These are phyloP conservation scores for Dysdera silvatica DNA, from an alignment of 1,140 invertebrate species.

Conservation along the genomic window DNA sequence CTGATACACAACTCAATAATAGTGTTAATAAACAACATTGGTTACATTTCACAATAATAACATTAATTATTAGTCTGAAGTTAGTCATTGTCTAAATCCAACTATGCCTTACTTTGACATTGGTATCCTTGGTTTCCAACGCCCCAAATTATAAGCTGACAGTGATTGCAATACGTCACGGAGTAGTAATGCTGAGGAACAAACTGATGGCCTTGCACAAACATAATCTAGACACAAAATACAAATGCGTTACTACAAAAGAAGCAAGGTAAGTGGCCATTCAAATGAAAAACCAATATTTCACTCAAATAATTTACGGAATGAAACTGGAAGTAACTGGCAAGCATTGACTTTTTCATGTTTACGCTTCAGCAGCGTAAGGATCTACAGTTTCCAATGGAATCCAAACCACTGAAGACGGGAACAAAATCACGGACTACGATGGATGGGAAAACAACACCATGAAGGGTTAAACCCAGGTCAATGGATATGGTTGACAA, in stretches of 20 bases:
- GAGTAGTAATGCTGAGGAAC: slow-evolving; percentile 77
- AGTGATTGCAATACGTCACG: slow-evolving; percentile 85
- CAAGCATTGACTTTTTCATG: too few relatives aligned
- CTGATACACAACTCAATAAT: background rate
- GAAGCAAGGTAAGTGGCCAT: background rate
- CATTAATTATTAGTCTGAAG: background rate
- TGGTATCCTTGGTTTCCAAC: slow-evolving; percentile 89
- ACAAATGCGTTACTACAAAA: background rate
- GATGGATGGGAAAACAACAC: too few relatives aligned
- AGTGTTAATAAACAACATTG: too few relatives aligned
- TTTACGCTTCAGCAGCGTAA: too few relatives aligned
- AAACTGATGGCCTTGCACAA: slow-evolving; percentile 78
- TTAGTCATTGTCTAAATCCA: background rate
- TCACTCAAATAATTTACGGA: too few relatives aligned
- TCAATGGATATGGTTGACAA: too few relatives aligned
- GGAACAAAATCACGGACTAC: too few relatives aligned
- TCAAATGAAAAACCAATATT: too few relatives aligned
- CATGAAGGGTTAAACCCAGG: too few relatives aligned
- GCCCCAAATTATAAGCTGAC: slow-evolving; percentile 84
- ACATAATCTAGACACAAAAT: slow-evolving; percentile 7
- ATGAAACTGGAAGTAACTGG: too few relatives aligned
- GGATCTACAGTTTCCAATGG: too few relatives aligned
- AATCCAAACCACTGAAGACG: too few relatives aligned
- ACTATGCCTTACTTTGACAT: slow-evolving; percentile 61
- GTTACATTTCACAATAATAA: slow-evolving; percentile 10